A percentile compares a stretch with the other conserved stretches of the same genome.
Evolutionary conservation across 2,888 invertebrate genomes (phyloP).

Genomic region (Caenorhabditis sp.): DNA sequence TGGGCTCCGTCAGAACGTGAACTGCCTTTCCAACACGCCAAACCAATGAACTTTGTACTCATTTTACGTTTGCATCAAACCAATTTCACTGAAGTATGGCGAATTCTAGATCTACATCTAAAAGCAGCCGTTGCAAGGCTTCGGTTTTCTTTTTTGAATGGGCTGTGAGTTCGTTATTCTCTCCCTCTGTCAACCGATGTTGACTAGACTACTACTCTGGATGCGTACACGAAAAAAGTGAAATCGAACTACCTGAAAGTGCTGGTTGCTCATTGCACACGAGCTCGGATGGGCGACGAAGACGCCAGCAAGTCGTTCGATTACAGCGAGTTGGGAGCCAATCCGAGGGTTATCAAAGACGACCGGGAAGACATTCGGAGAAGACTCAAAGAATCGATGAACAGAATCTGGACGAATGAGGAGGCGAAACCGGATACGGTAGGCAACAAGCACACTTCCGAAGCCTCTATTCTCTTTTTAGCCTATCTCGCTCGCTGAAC

Average conservation of each 20-base stretch:
- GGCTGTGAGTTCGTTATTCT: slow-evolving; percentile 6
- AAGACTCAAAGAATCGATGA: slow-evolving; percentile 20
- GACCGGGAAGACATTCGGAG: slow-evolving; percentile 51
- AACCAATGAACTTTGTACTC: too few relatives aligned
- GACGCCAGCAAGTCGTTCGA: slow-evolving; percentile 42
- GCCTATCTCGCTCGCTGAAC: slow-evolving; percentile 39
- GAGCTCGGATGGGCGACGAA: slow-evolving; percentile 26
- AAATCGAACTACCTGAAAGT: slow-evolving; percentile 38
- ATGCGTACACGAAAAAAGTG: slow-evolving; percentile 27
- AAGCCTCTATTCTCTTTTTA: background rate
- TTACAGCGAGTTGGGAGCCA: slow-evolving; percentile 41
- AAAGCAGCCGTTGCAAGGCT: slow-evolving; percentile 10
- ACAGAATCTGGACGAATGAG: slow-evolving; percentile 11
- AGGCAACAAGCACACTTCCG: background rate
- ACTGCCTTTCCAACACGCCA: background rate
- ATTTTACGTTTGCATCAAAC: too few relatives aligned
- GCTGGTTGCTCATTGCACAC: slow-evolving; percentile 32
- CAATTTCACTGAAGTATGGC: background rate
- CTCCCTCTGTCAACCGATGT: background rate
- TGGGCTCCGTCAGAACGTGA: too few relatives aligned
- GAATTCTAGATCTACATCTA: slow-evolving; percentile 11
- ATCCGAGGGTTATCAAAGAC: slow-evolving; percentile 43
- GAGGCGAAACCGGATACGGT: slow-evolving; percentile 24
- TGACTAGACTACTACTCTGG: slow-evolving; percentile 17
- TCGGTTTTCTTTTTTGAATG: slow-evolving; percentile 35